A percentile compares a stretch with the other conserved stretches of the same genome.
Conservation (phyloP, 2,797 vertebrate genomes). For the Diglossa cyanea region DNA sequence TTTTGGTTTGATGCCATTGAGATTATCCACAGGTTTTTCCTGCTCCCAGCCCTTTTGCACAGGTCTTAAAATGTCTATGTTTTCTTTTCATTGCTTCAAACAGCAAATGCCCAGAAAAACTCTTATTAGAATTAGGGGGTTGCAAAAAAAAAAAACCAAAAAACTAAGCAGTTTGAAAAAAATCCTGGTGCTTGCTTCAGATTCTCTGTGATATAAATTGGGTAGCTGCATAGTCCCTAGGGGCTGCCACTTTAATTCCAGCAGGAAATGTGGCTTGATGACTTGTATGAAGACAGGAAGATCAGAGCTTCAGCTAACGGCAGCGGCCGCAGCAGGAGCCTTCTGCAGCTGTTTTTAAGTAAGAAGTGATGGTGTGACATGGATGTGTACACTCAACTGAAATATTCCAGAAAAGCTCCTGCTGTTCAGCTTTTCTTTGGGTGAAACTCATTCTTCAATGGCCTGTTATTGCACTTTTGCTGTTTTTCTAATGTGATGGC, state of each 20-base stretch:
- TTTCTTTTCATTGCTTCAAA: not conserved
- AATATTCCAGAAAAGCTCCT: constrained; percentile 38
- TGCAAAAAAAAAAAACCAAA: not conserved
- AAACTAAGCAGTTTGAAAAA: not conserved
- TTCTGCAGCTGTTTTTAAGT: constrained; percentile 69
- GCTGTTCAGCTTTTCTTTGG: constrained; percentile 21
- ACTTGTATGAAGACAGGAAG: constrained; percentile 70
- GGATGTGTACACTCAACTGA: constrained; percentile 36
- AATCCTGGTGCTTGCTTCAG: not conserved
- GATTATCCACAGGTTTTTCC: not conserved
- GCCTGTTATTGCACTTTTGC: not conserved
- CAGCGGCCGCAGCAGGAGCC: constrained; percentile 57
- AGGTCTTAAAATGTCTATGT: not conserved
- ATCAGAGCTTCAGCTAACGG: constrained; percentile 68
- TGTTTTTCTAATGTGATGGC: not conserved
- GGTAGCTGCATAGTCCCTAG: constrained; percentile 57
- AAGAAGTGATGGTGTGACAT: constrained; percentile 62
- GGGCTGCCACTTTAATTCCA: constrained; percentile 66
- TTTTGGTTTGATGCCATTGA: not conserved
- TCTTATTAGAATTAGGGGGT: not conserved
- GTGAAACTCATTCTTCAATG: not conserved
- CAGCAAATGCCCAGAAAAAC: not conserved
- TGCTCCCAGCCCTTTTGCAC: not conserved
- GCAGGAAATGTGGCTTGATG: constrained; percentile 68
- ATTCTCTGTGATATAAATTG: constrained; percentile 41